Evolutionary conservation across 2,888 invertebrate species (phyloP).

Genomic region (Thymelicus sylvestris): DNA sequence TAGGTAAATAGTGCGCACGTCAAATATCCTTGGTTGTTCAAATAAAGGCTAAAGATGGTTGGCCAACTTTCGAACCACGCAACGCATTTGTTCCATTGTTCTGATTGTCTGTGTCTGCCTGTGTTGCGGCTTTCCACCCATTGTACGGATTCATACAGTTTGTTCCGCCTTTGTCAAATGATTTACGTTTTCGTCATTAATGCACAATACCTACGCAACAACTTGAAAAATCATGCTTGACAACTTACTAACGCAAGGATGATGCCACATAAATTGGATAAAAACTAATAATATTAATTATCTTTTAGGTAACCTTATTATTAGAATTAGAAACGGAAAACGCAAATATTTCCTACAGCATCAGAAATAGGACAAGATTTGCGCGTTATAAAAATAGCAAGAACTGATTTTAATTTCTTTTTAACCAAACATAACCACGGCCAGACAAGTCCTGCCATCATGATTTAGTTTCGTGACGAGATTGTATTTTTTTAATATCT

Average conservation of each 20-base stretch:
- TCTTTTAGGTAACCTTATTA: no score
- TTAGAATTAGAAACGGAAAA: no score
- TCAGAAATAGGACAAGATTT: no score
- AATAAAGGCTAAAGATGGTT: constrained; percentile 44
- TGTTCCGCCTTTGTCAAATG: constrained; percentile 50
- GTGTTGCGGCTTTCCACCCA: constrained; percentile 64
- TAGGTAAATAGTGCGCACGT: neutral
- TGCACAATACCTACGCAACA: constrained; percentile 17
- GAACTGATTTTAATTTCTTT: no score
- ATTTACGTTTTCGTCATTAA: constrained; percentile 45
- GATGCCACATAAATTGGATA: neutral
- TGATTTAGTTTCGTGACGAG: constrained; percentile 46
- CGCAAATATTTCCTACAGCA: no score
- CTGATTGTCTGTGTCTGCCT: constrained; percentile 50
- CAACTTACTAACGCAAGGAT: neutral
- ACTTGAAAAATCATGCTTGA: constrained; percentile 8
- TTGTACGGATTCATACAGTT: constrained; percentile 54
- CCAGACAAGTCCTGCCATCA: neutral
- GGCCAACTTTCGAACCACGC: constrained; percentile 63
- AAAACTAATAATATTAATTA: neutral
- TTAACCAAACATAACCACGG: no score
- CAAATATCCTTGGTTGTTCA: constrained; percentile 30
- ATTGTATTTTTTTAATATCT: constrained; percentile 50
- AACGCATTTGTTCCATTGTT: constrained; percentile 63
- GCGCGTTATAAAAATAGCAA: no score